Percentiles rank a stretch among this genome's conserved stretches.
Conservation (phyloP, 2,888 invertebrate genomes). For the Drosophila monieri region DNA sequence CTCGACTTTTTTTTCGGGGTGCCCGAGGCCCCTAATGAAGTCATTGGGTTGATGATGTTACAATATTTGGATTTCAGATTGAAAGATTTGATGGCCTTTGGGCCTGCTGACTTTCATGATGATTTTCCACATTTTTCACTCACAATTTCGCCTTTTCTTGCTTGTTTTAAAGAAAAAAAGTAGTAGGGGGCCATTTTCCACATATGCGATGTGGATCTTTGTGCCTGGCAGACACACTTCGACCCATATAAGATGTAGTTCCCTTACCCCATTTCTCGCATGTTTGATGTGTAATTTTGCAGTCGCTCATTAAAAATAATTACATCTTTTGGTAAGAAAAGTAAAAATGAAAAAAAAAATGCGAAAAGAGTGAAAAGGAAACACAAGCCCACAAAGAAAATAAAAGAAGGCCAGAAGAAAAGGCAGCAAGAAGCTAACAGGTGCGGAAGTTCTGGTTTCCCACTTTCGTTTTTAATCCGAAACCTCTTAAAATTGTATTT, state of each 20-base stretch:
- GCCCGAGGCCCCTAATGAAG: constrained; percentile 44
- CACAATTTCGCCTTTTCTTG: constrained; percentile 18
- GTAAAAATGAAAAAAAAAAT: constrained; percentile 1
- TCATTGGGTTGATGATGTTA: constrained; percentile 55
- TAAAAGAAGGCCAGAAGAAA: constrained; percentile 29
- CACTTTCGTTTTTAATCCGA: constrained; percentile 10
- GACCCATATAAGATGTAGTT: constrained; percentile 47
- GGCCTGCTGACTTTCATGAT: constrained; percentile 39
- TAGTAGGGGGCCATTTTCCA: constrained; percentile 24
- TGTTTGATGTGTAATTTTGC: constrained; percentile 77
- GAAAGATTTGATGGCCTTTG: constrained; percentile 39
- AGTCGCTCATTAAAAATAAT: constrained; percentile 77
- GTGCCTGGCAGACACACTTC: constrained; percentile 34
- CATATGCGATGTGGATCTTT: constrained; percentile 16
- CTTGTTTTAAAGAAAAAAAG: constrained; percentile 40
- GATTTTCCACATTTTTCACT: constrained; percentile 40
- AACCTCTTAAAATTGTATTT: constrained; percentile 15
- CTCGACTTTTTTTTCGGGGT: constrained; percentile 1
- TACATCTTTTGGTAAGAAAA: constrained; percentile 63
- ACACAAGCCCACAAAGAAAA: constrained; percentile 21
- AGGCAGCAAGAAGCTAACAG: constrained; percentile 55
- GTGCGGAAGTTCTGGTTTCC: constrained; percentile 29
- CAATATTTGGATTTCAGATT: constrained; percentile 56
- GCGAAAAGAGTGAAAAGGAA: constrained; percentile 12
- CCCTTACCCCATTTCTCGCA: constrained; percentile 23